Base-by-base conservation (phyloP, 2,113 vertebrate genomes). In the Sterrhoptilus dennistouni region DNA sequence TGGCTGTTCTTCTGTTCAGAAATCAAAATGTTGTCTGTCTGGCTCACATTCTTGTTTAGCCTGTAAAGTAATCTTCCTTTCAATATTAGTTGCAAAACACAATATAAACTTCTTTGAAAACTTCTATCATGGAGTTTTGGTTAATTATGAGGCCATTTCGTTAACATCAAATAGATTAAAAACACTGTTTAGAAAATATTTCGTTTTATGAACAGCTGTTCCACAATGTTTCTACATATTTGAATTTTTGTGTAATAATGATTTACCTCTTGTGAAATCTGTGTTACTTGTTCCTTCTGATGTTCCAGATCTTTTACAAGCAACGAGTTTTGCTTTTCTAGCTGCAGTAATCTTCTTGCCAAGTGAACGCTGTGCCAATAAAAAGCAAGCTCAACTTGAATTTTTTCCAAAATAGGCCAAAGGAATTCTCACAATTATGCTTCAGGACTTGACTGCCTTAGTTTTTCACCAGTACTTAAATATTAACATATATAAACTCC, bases 291-390 rank as follows among this genome's bases (percentile, higher is more conserved):
- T 56, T 98, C 94, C 94, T 98, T 98, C 97, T 98, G 98, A 96
- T 95, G 98, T 69, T 99, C 99, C 98, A 99, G 96, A 92, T 99
- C 99, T 98, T 98, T 99, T 96, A 98, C 98, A 96, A 99, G 98
- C 76, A 98, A 96, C 0, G 99, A 99, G 95, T 99, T 99, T 96
- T 98, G 99, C 95, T 98, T 99, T 98, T 99, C 99, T 87, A 99
- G 98, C 97, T 99, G 99, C 93, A 99, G 98, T 61, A 99, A 98
- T 95, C 99, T 98, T 97, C 99, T 98, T 95, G 99, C 99, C 97
- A 99, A 98, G 95, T 99, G 99, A 97, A 99, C 99, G 49, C 99
- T 99, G 97, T 85, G 79, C 44, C 79, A 98, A 96, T 72, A 90
- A 92, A 93, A 95, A 97, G 76, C 86, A 96, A 96, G 33, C 15